Base-by-base conservation (phyloP, 1,140 invertebrate genomes). In the Trichonephila inaurata region DNA sequence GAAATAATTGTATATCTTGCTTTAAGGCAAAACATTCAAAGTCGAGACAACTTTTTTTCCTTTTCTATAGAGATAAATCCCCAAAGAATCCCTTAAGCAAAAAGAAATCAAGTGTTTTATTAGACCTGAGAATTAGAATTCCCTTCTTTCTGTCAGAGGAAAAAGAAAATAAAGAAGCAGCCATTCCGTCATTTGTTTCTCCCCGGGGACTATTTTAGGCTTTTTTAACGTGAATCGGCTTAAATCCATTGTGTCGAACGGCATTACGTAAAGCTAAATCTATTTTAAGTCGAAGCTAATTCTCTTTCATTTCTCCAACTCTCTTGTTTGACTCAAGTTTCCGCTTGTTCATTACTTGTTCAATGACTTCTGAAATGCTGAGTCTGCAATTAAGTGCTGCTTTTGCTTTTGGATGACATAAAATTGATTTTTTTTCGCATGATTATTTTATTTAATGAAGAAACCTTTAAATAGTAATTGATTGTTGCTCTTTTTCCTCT, bases 241-340 rank as follows among this genome's bases (percentile, higher is more conserved):
- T 64, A 62, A 21, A 62, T 62, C 85, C 85, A 64, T 87, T 64
- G 60, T 64, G 33, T 64, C 7, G n/a, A 33, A 62, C 14, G 51
- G 85, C 85, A 62, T 33, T 87, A 28, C 58, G 85, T 58, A 28
- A 87, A 64, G 60, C 61, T 64, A 40, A 87, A 87, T 87, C 85
- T 87, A 61, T 87, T 87, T 87, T 87, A 64, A 87, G 85, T 87
- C 28, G 28, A 18, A 62, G 24, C 51, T 87, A 87, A 87, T 87
- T 87, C 85, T 60, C 19, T 87, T 87, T 64, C 58, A 62, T 87
- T 61, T 19, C 58, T 64, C 6, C 16, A 28, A 6, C 62, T 64
- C 85, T 28, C 85, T 87, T 87, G 85, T 87, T 40, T 77, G 33
- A 87, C 28, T 87, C 85, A 64, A 64, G 62, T n/a, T 87, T 87